Conservation (phyloP, 2,113 vertebrate species). For the Genyomyrus donnyi region DNA sequence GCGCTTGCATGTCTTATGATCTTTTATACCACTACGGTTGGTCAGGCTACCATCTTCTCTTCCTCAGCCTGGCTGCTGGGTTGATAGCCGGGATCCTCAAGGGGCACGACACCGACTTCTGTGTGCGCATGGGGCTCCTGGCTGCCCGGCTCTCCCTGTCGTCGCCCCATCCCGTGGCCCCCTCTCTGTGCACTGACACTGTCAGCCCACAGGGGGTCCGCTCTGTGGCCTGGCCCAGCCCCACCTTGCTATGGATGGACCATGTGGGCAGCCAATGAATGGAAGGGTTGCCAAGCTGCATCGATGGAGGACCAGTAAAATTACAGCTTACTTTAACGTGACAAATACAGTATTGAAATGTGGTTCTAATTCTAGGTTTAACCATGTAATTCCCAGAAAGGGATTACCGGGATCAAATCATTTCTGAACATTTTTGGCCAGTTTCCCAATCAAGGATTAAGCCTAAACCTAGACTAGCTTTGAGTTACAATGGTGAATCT, state of each 20-base stretch:
- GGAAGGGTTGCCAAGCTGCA: neutral
- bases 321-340: neutral
- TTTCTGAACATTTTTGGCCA: neutral
- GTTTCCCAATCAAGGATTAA: too few species aligned
- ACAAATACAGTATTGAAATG: neutral
- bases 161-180: constrained; percentile 63
- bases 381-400: neutral
- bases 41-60: neutral
- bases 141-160: constrained; percentile 63
- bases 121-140: constrained; percentile 68
- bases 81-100: constrained; percentile 70
- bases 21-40: neutral
- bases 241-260: constrained; percentile 48
- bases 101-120: constrained; percentile 58
- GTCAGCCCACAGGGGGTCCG: constrained; percentile 53
- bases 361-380: neutral
- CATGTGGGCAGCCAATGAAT: neutral
- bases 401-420: neutral
- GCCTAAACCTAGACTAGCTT: too few species aligned
- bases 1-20: neutral
- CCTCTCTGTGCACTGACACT: constrained; percentile 48
- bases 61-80: constrained; percentile 70
- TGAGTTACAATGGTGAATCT: too few species aligned
- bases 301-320: neutral
- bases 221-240: constrained; percentile 52